Percentiles rank a stretch among this genome's conserved stretches.
These are phyloP conservation scores for Drosophila kepulauana DNA, from an alignment of 1,140 invertebrate genomes.

Conservation along the genomic window DNA sequence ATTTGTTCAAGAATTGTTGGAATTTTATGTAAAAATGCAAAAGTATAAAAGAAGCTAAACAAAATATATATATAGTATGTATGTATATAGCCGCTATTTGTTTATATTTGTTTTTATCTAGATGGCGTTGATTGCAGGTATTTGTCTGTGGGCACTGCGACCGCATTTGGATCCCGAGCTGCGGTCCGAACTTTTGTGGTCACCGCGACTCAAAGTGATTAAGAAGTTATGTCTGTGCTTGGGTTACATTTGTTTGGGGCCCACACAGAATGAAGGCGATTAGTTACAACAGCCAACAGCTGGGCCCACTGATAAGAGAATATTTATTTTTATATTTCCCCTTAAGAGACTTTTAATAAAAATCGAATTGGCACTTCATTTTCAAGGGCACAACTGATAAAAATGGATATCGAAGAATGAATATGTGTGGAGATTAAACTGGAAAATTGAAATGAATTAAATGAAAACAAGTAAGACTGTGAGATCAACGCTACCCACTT, in stretches of 20 bases:
- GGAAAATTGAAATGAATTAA: too few species aligned
- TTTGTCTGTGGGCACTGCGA: conserved; percentile 62
- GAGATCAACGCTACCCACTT: too few species aligned
- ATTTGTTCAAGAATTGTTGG: conserved; percentile 49
- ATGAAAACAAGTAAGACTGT: too few species aligned
- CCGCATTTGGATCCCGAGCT: conserved; percentile 15
- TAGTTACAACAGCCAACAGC: neutral
- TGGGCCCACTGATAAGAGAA: conserved; percentile 30
- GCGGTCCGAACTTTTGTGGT: conserved; percentile 16
- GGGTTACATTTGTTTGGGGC: neutral
- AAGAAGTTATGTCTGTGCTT: conserved; percentile 37
- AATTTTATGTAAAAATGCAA: conserved; percentile 73
- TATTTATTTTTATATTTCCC: conserved; percentile 2
- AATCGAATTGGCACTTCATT: neutral
- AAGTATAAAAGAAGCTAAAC: conserved; percentile 7
- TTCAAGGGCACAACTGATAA: neutral
- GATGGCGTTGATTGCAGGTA: conserved; percentile 79
- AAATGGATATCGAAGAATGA: neutral
- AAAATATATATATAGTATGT: neutral
- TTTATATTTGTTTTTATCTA: conserved; percentile 80
- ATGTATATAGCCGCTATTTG: conserved; percentile 60
- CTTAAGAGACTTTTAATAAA: conserved; percentile 2
- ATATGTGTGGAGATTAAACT: too few species aligned
- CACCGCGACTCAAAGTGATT: conserved; percentile 39
- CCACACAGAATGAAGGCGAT: conserved; percentile 8